Evolutionary conservation across 2,888 invertebrate species (phyloP).

Genomic region (Drosophila infuscata): DNA sequence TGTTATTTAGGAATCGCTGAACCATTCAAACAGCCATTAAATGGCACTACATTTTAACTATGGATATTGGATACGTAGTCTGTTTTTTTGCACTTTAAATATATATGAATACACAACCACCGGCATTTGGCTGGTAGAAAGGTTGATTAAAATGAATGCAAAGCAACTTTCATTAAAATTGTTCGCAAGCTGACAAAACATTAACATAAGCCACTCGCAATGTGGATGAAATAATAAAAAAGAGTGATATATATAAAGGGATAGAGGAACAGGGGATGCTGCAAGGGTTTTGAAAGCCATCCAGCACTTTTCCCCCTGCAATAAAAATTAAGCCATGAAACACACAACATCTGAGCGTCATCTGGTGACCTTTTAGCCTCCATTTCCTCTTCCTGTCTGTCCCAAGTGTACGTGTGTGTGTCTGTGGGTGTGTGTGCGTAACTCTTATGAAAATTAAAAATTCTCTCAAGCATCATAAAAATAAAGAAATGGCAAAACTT

Average conservation of each 20-base stretch:
- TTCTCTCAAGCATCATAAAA: conserved; percentile 64
- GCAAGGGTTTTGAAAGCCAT: conserved; percentile 22
- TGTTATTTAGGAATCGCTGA: conserved; percentile 71
- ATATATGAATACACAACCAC: not conserved
- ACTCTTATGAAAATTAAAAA: conserved; percentile 81
- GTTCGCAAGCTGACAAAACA: conserved; percentile 49
- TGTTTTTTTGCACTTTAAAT: conserved; percentile 6
- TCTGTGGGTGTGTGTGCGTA: conserved; percentile 20
- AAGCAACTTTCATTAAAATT: conserved; percentile 68
- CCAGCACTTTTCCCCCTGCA: conserved; percentile 47
- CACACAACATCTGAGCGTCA: conserved; percentile 58
- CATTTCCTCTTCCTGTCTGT: conserved; percentile 14
- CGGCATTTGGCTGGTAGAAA: conserved; percentile 26
- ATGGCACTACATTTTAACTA: conserved; percentile 62
- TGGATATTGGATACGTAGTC: conserved; percentile 30
- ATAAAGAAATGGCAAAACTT: conserved; percentile 31
- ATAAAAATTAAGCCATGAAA: conserved; percentile 74
- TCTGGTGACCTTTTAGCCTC: conserved; percentile 26
- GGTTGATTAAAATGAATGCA: conserved; percentile 70
- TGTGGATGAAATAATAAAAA: not conserved
- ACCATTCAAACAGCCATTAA: conserved; percentile 78
- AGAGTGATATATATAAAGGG: not conserved
- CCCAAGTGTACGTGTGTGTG: conserved; percentile 4
- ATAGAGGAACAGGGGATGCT: not conserved
- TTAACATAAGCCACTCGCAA: conserved; percentile 64